Base-by-base conservation (phyloP, 2,113 vertebrate species). In the Coturnix japonica region DNA sequence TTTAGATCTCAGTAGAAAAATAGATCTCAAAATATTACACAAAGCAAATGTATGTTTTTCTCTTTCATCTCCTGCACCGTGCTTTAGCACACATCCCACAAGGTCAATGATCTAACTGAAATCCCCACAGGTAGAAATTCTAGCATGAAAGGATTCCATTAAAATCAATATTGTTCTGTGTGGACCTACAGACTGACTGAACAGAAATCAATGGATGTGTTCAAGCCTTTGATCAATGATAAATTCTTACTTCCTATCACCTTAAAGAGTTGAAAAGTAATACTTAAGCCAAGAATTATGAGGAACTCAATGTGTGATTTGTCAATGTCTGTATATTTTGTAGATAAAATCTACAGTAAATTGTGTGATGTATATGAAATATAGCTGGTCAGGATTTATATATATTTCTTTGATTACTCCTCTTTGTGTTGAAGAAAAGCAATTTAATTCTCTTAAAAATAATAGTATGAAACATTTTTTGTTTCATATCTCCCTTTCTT, bases 121-220 rank as follows among this genome's bases (percentile, higher is more conserved):
- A 35, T 63, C 26, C 33, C 26, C 35, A 30, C 28, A 61, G 20
- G 46, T 21, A 63, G 33, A 39, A 16, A 35, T 23, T 13, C 35
- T n/a, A 20, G 2, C 5, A 64, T 51, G 57, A 11, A 13, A 71
- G 47, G 84, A 81, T 74, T 78, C 26, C 35, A 28, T 6, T 44
- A 35, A 1, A 9, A 67, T 5, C 9, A 13, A 2, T 31, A 23
- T 43, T 1, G 3, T 39, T 75, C 33, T 53, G 3, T n/a, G 22
- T 43, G 25, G 25, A 67, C 39, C 28, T 63, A 30, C 7, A 66
- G 12, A 4, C 56, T 74, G 17, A 41, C 28, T 75, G 60, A 84
- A 23, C 30, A 86, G 30, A 67, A 47, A 10, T 35, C 33, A 25
- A 39, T n/a, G 43, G 26, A 76, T 77, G 19, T 26, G 56, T 25